Percentiles rank a stretch among this genome's conserved stretches.
Conservation (phyloP, 2,113 vertebrate species). For the Corythoichthys intestinalis region DNA sequence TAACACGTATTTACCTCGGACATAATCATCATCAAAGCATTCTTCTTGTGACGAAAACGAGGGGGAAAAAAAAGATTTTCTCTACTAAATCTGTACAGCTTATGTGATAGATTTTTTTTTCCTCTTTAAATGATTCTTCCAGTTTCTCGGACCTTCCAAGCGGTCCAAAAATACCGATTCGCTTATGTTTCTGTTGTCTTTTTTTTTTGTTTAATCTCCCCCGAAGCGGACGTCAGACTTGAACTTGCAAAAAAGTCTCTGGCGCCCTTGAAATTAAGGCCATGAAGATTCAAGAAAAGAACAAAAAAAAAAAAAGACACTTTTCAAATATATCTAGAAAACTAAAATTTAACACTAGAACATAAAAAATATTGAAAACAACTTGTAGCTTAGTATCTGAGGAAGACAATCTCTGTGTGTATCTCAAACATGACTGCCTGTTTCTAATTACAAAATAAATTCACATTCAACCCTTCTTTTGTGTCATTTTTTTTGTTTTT, state of each 20-base stretch:
- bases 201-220: constrained; percentile 55
- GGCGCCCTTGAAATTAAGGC: constrained; percentile 98
- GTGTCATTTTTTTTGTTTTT: constrained; percentile 35
- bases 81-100: constrained; percentile 94
- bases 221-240: constrained; percentile 81
- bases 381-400: constrained; percentile 90
- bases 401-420: constrained; percentile 82
- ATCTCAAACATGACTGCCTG: constrained; percentile 72
- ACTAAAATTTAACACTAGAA: constrained; percentile 77
- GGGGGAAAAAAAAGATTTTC: constrained; percentile 68
- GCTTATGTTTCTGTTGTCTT: constrained; percentile 52
- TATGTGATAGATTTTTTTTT: constrained; percentile 73
- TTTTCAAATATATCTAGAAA: constrained; percentile 88
- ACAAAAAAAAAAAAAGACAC: constrained; percentile 41
- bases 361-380: constrained; percentile 79
- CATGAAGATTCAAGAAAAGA: constrained; percentile 97
- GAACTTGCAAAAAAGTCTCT: constrained; percentile 73
- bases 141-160: constrained; percentile 76
- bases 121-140: constrained; percentile 79
- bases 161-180: constrained; percentile 71
- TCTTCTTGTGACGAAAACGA: constrained; percentile 91
- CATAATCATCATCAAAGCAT: constrained; percentile 89
- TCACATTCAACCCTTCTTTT: constrained; percentile 76
- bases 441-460: constrained; percentile 78
- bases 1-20: constrained; percentile 81